phyloP scores from a whole-genome alignment of 2,797 vertebrate genomes.

The Peromyscus nudipes region DNA sequence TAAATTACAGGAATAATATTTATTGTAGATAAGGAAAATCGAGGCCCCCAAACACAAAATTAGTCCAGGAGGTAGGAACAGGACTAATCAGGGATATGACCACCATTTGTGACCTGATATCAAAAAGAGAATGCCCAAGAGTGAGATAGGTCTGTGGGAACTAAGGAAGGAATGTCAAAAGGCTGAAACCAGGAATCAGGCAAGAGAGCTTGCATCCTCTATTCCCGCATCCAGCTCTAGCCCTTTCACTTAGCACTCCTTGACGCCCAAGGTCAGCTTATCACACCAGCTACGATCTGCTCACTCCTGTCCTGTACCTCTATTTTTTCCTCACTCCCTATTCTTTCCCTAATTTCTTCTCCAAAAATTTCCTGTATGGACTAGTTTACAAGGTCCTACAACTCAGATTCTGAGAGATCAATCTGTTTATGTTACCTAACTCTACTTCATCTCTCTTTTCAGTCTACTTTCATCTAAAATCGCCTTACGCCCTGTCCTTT shows the following conservation, averaged over 20 bases:
- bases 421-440: background rate
- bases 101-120: background rate
- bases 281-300: background rate
- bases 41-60: background rate
- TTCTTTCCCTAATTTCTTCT: background rate
- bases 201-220: background rate
- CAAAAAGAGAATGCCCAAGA: background rate
- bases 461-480: background rate
- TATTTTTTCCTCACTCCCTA: background rate
- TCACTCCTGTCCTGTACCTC: no score
- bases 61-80: background rate
- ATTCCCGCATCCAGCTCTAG: background rate
- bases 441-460: background rate
- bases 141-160: background rate
- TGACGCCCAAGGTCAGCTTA: background rate
- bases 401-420: background rate
- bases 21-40: background rate
- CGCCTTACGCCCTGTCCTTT: background rate
- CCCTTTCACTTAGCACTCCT: background rate
- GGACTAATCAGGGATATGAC: background rate
- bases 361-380: background rate
- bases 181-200: background rate
- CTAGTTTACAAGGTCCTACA: background rate
- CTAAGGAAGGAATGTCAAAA: background rate
- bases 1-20: background rate